Conservation (phyloP, 2,113 vertebrate species). For the Sitta europaea region DNA sequence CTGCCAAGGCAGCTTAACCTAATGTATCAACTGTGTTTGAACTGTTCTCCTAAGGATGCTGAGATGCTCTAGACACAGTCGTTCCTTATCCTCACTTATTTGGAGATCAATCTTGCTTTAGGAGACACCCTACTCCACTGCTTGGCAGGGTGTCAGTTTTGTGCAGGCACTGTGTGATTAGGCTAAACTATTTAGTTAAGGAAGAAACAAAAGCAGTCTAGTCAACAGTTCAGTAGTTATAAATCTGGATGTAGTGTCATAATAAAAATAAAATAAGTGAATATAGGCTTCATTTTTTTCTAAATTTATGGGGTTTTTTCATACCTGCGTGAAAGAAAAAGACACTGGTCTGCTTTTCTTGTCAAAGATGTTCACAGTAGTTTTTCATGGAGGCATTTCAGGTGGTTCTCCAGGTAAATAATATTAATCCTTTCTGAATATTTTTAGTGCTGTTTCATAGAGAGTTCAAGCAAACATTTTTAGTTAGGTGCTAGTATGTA, state of each 20-base stretch:
- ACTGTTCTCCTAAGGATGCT: neutral
- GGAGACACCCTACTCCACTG: neutral
- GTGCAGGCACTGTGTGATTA: neutral
- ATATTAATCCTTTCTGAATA: neutral
- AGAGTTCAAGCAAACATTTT: neutral
- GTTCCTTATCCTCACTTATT: neutral
- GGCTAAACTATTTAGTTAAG: neutral
- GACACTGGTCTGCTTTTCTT: neutral
- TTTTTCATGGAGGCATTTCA: neutral
- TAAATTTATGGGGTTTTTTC: neutral
- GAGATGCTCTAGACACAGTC: neutral
- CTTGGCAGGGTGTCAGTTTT: neutral
- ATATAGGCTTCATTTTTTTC: neutral
- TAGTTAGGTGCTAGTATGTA: neutral
- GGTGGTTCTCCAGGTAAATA: neutral
- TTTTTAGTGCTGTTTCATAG: neutral
- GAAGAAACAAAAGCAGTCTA: neutral
- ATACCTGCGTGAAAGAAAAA: neutral
- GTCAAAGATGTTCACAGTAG: neutral
- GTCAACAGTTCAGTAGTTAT: neutral
- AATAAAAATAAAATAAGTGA: neutral
- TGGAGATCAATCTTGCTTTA: slow-evolving; percentile 4
- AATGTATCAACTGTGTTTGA: neutral
- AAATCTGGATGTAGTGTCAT: neutral
- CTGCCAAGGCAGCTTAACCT: neutral